Evolutionary conservation across 1,140 invertebrate species (phyloP), one percentile per base, ranked within the genome.

Genomic region (Varroa destructor): DNA sequence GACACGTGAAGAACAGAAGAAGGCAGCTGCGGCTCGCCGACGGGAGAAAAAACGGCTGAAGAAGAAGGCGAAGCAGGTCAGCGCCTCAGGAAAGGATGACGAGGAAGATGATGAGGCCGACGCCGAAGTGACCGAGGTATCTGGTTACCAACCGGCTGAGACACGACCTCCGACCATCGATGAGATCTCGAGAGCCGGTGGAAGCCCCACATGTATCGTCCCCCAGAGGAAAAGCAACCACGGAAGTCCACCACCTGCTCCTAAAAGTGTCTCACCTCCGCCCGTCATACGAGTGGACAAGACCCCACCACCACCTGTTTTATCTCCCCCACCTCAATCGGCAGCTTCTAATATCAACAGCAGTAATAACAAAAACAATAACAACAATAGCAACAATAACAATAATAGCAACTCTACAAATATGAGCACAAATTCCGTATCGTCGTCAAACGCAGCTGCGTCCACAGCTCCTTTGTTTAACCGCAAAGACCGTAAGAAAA

Each of bases 41-140:
- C 83, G 94, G 42, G 93, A 97, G 79, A 84, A 91, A 42, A 94
- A 94, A 80, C 92, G 92, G 81, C 90, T 92, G 78, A 95, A 94
- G 83, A 94, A 95, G 79, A 85, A 93, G 67, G 90, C 94, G 77
- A 93, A 93, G 79, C 14, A 56, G 43, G 51, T 51, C 8, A 46
- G 46, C 14, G 70, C 55, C 40, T 72, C 71, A 36, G 70, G 71
- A 4, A 61, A 70, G 14, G 73, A 73, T 1, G 42, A 42, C 55
- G 73, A 73, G 6, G 54, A 56, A 1, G 71, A 56, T 37, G 72
- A 51, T 6, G 73, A 73, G 14, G 71, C 70, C 14, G 57, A 36
- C 58, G 73, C 71, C 6, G 73, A 73, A 46, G 72, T 54, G 2
- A 56, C 14, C 56, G 36, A 51, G 25, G 55, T 12, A 1, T 42